These are phyloP conservation scores for Etheostoma cragini DNA, from an alignment of 2,113 vertebrate species.

Conservation along the genomic window DNA sequence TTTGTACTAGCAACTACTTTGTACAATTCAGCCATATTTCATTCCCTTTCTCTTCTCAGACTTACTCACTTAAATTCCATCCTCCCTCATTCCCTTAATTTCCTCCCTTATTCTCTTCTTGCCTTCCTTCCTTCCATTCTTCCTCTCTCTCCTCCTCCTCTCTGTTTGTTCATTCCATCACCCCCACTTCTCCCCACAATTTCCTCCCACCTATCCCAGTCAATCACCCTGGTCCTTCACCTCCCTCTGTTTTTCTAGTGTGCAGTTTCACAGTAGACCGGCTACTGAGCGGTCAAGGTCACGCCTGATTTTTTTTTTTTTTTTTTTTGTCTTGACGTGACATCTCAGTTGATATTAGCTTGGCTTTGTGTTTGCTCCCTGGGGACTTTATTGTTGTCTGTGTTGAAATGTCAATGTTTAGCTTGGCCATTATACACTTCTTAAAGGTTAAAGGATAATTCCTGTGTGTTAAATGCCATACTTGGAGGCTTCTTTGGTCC, in stretches of 20 bases:
- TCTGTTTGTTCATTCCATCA: conserved; percentile 13
- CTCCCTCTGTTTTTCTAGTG: conserved; percentile 69
- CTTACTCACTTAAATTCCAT: conserved; percentile 68
- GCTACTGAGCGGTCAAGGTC: conserved; percentile 70
- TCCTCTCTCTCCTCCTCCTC: conserved; percentile 16
- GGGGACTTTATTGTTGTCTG: conserved; percentile 14
- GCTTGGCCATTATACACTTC: conserved; percentile 22
- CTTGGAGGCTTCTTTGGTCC: background rate
- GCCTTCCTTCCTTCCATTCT: conserved; percentile 28
- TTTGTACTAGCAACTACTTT: conserved; percentile 17
- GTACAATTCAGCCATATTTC: conserved; percentile 45
- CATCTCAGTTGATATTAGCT: conserved; percentile 45
- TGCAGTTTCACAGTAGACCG: conserved; percentile 62
- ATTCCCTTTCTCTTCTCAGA: conserved; percentile 30
- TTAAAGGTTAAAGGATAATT: conserved; percentile 12
- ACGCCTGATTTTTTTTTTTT: conserved; percentile 47
- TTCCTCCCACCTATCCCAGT: conserved; percentile 59
- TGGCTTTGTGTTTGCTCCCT: conserved; percentile 22
- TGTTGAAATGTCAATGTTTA: conserved; percentile 31
- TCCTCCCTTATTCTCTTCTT: conserved; percentile 31
- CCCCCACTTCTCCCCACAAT: conserved; percentile 22
- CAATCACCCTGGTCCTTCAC: conserved; percentile 47
- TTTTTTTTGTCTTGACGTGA: conserved; percentile 16
- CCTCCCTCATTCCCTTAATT: conserved; percentile 44
- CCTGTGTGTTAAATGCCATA: background rate